Evolutionary conservation across 2,797 vertebrate species (phyloP).

Genomic region (Acridotheres tristis): DNA sequence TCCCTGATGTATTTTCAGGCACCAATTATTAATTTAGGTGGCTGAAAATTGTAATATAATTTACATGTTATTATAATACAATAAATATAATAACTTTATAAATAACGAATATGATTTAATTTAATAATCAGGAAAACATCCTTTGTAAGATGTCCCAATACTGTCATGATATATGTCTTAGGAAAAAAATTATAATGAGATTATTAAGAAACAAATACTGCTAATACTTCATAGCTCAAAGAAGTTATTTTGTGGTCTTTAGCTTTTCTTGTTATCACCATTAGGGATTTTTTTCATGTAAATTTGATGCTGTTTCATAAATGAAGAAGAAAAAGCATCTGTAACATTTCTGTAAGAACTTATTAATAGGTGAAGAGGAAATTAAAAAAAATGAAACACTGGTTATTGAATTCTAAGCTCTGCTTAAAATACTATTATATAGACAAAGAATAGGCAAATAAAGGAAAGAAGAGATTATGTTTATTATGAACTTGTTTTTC

Average conservation of each 20-base stretch:
- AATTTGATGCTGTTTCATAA: background rate
- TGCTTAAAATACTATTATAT: background rate
- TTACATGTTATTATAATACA: too few species aligned
- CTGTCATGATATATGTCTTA: background rate
- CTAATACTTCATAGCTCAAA: background rate
- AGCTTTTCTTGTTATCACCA: background rate
- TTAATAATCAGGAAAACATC: background rate
- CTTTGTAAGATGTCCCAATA: background rate
- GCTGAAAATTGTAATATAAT: too few species aligned
- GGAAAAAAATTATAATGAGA: background rate
- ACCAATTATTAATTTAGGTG: background rate
- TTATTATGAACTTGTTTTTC: background rate
- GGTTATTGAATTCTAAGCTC: background rate
- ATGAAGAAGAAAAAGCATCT: background rate
- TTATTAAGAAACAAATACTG: constrained; percentile 21
- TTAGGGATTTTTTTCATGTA: background rate
- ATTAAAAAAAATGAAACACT: background rate
- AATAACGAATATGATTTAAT: background rate
- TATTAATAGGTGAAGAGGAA: background rate
- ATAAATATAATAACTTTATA: too few species aligned
- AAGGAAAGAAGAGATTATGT: background rate
- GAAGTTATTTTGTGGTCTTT: background rate
- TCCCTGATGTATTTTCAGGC: background rate
- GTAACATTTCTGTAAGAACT: background rate
- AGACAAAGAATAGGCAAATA: background rate